Conservation (phyloP, 2,888 invertebrate species). For the Drosophila tripunctata region DNA sequence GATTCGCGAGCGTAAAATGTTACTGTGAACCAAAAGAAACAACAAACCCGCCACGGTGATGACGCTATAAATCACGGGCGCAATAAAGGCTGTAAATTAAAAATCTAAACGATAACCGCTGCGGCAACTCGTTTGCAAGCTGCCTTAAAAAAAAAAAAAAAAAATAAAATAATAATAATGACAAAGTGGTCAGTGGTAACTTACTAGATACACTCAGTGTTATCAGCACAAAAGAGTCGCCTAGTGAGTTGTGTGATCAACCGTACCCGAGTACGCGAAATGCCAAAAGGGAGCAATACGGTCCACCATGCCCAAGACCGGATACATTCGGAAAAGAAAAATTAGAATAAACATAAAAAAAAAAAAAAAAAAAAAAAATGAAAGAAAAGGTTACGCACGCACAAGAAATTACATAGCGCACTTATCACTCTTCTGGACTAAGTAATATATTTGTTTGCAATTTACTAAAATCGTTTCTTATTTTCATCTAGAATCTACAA, state of each 20-base stretch:
- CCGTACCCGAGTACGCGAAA: constrained; percentile 6
- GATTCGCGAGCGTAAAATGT: too few relatives aligned
- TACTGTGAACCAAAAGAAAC: too few relatives aligned
- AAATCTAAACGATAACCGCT: too few relatives aligned
- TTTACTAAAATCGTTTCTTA: too few relatives aligned
- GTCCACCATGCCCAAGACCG: too few relatives aligned
- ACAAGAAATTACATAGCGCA: background rate
- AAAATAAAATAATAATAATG: background rate
- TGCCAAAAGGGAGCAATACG: constrained; percentile 3
- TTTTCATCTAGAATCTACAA: too few relatives aligned
- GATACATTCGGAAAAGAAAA: background rate
- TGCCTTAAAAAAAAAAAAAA: background rate
- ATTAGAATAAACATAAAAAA: background rate
- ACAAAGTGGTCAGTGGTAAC: background rate
- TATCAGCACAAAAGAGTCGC: background rate
- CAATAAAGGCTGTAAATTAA: too few relatives aligned
- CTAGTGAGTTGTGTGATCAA: constrained; percentile 2
- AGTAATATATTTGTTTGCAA: background rate
- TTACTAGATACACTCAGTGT: background rate
- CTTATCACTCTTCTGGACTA: background rate
- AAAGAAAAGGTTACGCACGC: background rate
- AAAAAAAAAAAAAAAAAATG: background rate
- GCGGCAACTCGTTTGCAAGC: background rate
- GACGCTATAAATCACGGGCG: too few relatives aligned
- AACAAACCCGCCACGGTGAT: too few relatives aligned